phyloP scores from a whole-genome alignment of 1,140 invertebrate genomes.

The Eulimnadia texana region DNA sequence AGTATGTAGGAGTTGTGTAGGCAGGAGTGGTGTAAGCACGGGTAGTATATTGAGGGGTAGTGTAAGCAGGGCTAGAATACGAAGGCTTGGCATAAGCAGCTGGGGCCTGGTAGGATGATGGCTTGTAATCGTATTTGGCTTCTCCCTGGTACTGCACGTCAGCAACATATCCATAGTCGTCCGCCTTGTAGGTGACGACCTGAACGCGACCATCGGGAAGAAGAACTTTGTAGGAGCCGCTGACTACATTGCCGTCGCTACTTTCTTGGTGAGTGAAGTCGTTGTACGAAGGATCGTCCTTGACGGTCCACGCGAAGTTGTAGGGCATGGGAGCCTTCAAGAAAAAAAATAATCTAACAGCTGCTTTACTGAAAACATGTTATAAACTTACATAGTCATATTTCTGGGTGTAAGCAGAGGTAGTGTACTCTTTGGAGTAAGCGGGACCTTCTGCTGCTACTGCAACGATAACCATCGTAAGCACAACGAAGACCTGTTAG shows the following conservation, averaged over 20 bases:
- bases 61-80: background rate
- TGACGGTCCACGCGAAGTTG: constrained; percentile 23
- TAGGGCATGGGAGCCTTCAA: constrained; percentile 20
- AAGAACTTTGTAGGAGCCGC: constrained; percentile 15
- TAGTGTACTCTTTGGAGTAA: background rate
- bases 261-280: constrained; percentile 21
- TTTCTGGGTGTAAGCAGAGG: background rate
- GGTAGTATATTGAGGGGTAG: background rate
- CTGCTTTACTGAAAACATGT: no score
- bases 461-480: background rate
- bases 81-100: background rate
- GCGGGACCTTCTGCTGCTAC: background rate
- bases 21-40: background rate
- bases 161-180: constrained; percentile 7
- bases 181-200: constrained; percentile 17
- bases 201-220: constrained; percentile 17
- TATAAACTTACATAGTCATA: background rate
- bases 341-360: constrained; percentile 13
- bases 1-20: background rate
- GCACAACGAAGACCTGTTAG: background rate
- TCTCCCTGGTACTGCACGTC: constrained; percentile 11
- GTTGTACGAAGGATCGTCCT: constrained; percentile 22
- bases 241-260: constrained; percentile 20
- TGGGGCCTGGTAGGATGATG: background rate
- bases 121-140: constrained; percentile 7